These are phyloP conservation scores for Hydropotes inermis DNA, from an alignment of 2,113 vertebrate species.

Conservation along the genomic window DNA sequence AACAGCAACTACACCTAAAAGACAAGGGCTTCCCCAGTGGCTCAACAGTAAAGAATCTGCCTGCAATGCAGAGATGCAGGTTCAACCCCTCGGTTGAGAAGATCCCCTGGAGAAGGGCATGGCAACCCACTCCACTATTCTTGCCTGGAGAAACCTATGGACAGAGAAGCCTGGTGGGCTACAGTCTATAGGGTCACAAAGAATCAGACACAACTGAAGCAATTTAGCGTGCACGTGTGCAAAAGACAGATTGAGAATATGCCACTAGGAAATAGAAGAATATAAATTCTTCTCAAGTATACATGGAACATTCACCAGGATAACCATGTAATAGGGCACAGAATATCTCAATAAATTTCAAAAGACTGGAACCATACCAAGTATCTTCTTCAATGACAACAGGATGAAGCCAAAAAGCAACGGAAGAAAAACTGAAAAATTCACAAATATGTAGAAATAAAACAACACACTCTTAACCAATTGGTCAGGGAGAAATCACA, in stretches of 20 bases:
- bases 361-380: background rate
- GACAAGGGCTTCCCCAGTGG: background rate
- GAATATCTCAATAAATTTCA: background rate
- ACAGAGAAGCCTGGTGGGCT: background rate
- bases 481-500: background rate
- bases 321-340: background rate
- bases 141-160: background rate
- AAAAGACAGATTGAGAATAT: background rate
- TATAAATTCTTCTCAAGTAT: background rate
- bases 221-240: background rate
- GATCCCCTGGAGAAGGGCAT: background rate
- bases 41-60: background rate
- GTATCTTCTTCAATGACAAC: background rate
- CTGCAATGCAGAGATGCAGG: background rate
- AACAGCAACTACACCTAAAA: background rate
- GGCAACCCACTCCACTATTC: background rate
- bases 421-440: background rate
- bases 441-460: background rate
- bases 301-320: background rate
- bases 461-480: background rate
- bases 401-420: background rate
- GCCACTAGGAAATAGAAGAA: background rate
- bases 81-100: background rate
- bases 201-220: background rate
- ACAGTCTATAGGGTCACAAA: background rate